A percentile compares a stretch with the other conserved stretches of the same genome.
Evolutionary conservation across 2,888 invertebrate genomes (phyloP).

Genomic region (Uropetala carovei): DNA sequence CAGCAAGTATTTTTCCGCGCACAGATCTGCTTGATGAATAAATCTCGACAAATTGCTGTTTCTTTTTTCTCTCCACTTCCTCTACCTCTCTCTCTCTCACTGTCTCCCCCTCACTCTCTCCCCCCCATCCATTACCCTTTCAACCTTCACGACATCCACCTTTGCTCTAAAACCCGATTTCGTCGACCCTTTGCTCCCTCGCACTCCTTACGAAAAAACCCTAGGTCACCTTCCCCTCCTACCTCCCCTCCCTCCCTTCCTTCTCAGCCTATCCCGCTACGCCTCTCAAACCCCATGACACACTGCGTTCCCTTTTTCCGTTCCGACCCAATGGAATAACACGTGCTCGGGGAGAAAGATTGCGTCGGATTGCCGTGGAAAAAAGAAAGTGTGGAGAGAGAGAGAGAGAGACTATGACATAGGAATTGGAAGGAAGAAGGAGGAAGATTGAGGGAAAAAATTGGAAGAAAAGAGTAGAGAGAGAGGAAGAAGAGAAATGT

Average conservation of each 20-base stretch:
- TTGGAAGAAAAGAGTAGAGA: not conserved
- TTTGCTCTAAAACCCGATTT: not conserved
- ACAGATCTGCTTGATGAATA: too few relatives aligned
- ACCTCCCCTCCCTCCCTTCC: not conserved
- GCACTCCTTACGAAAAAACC: not conserved
- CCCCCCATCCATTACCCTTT: not conserved
- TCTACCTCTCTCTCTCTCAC: not conserved
- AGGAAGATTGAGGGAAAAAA: not conserved
- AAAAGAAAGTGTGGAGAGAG: too few relatives aligned
- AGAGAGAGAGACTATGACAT: not conserved
- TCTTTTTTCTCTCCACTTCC: not conserved
- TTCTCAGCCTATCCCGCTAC: too few relatives aligned
- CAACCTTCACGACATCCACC: not conserved
- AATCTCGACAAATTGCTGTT: too few relatives aligned
- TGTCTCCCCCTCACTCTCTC: not conserved
- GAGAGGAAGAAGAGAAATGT: not conserved
- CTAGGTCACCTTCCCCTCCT: too few relatives aligned
- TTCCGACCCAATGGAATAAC: not conserved
- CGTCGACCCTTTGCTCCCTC: not conserved
- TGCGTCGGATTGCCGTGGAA: not conserved
- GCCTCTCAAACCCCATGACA: not conserved
- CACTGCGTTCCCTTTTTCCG: not conserved
- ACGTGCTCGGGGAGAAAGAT: slow-evolving; percentile 34
- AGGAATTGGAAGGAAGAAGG: not conserved
- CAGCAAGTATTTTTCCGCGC: too few relatives aligned